Percentiles rank a stretch among this genome's conserved stretches.
Conservation (phyloP, 2,888 invertebrate species). For the Dendrolimus houi region DNA sequence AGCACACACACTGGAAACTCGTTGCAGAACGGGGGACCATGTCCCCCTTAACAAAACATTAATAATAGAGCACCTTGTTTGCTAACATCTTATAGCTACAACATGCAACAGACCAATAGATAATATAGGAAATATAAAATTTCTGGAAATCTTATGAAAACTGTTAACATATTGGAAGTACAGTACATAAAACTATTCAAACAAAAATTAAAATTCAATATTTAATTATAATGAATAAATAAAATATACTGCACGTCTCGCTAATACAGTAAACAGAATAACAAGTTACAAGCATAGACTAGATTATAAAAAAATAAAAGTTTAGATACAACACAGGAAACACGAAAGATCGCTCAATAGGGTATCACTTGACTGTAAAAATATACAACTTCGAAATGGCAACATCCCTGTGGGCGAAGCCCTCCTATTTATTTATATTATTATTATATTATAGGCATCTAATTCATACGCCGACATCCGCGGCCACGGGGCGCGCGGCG, state of each 20-base stretch:
- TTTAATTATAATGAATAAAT: constrained; percentile 30
- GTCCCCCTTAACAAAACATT: constrained; percentile 62
- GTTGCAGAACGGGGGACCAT: constrained; percentile 64
- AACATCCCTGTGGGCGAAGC: constrained; percentile 13
- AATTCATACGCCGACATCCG: too few relatives aligned
- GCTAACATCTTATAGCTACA: constrained; percentile 62
- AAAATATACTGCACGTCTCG: constrained; percentile 28
- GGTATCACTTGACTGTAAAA: constrained; percentile 35
- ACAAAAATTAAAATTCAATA: constrained; percentile 32
- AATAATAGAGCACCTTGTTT: constrained; percentile 68
- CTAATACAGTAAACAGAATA: constrained; percentile 35
- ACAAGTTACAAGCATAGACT: constrained; percentile 59
- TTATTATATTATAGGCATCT: too few relatives aligned
- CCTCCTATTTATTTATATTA: too few relatives aligned
- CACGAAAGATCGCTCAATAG: constrained; percentile 24
- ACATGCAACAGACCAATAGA: constrained; percentile 44
- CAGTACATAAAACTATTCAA: constrained; percentile 33
- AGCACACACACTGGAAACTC: constrained; percentile 73
- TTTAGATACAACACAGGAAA: constrained; percentile 34
- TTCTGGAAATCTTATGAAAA: constrained; percentile 35
- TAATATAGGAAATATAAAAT: constrained; percentile 48
- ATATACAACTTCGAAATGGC: constrained; percentile 44
- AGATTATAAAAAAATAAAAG: constrained; percentile 52
- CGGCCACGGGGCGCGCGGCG: too few relatives aligned
- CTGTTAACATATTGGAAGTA: constrained; percentile 42